phyloP scores from a whole-genome alignment of 2,797 vertebrate species.

The Manis crassicaudata region DNA sequence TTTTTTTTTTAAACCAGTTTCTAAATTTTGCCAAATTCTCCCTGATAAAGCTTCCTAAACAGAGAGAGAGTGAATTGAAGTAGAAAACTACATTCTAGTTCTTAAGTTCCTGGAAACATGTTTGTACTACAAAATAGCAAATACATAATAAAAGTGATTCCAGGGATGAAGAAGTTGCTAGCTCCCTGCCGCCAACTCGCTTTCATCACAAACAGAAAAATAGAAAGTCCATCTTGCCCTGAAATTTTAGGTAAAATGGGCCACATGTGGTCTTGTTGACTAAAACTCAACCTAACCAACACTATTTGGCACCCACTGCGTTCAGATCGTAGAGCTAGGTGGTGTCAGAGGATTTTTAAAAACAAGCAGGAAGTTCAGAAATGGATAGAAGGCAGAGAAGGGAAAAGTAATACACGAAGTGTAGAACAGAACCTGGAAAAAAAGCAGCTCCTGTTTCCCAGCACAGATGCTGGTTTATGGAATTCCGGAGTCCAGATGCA shows the following conservation, averaged over 20 bases:
- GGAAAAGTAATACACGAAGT: not conserved
- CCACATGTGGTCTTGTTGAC: constrained; percentile 59
- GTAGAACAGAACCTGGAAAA: not conserved
- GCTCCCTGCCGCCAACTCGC: constrained; percentile 69
- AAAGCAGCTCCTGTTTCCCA: not conserved
- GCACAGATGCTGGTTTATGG: not conserved
- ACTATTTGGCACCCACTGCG: constrained; percentile 54
- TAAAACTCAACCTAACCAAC: constrained; percentile 67
- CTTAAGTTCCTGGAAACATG: constrained; percentile 69
- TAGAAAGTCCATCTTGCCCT: constrained; percentile 60
- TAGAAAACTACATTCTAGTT: constrained; percentile 50
- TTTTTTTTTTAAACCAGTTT: constrained; percentile 48
- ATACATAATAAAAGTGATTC: constrained; percentile 73
- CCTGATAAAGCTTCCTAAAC: constrained; percentile 56
- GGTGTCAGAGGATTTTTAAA: not conserved
- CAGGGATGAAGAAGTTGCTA: constrained; percentile 45
- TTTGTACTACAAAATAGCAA: constrained; percentile 76
- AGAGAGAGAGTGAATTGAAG: constrained; percentile 64
- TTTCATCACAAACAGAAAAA: constrained; percentile 69
- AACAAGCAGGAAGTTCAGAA: not conserved
- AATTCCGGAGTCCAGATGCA: not conserved
- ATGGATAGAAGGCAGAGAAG: not conserved
- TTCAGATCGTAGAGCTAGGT: not conserved
- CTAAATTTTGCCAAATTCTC: constrained; percentile 56
- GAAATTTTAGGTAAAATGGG: constrained; percentile 68